Evolutionary conservation across 2,113 vertebrate genomes (phyloP), one percentile per base, ranked within the genome.

Genomic region (Marmota monax): DNA sequence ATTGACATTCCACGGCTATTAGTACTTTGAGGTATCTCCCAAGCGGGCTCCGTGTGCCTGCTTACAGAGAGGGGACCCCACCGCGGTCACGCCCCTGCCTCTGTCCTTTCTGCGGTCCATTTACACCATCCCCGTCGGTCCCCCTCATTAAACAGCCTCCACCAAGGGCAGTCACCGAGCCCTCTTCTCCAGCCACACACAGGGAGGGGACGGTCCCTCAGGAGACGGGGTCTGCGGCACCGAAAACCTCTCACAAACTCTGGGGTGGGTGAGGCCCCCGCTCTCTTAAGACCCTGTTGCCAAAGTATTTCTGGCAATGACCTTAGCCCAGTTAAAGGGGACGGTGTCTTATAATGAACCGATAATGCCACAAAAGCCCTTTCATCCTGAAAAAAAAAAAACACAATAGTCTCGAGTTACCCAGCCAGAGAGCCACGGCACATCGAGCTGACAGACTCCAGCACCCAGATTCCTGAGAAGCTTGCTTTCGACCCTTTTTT

Each of bases 301-400:
- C n/a, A n/a, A 85, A 70, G 25, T n/a, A 63, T 58, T 86, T 87
- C 51, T 39, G 88, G 34, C 53, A 86, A 37, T 78, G 56, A 65
- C 5, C 20, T 37, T 32, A 87, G 63, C 56, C 56, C 20, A 37
- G 13, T 72, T 42, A 91, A 58, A 65, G 22, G 13, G 67, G 48
- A 91, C 58, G 42, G 27, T 79, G 22, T 96, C 37, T 84, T 79
- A 82, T 23, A 37, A 32, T 17, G 18, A 67, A 76, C 56, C 9
- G 74, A 17, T 53, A 74, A 48, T 39, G 34, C n/a, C 51, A 34
- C 9, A 58, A 51, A 90, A 51, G 27, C 13, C 32, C 32, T 65
- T 96, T 90, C 67, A 90, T 42, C 34, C 77, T 73, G 16, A 95
- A 82, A 94, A 87, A 12, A 42, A 77, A 84, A 72, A 45, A 39